Conservation (phyloP, 2,113 vertebrate species). For the Accipiter cooperii region DNA sequence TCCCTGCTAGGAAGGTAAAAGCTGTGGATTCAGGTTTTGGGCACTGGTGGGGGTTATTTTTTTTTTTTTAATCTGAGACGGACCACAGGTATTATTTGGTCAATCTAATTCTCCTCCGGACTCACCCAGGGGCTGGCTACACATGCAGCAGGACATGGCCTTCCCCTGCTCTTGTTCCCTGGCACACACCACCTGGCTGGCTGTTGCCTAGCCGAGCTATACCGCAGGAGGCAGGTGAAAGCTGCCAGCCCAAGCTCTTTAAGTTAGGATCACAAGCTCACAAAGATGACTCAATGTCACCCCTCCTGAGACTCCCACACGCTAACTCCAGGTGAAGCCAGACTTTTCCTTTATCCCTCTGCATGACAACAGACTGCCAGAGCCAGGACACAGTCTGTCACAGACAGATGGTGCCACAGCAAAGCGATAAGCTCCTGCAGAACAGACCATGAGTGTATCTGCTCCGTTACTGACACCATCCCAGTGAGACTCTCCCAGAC, state of each 20-base stretch:
- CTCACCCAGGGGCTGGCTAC: background rate
- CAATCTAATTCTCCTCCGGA: background rate
- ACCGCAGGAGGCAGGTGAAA: background rate
- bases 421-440: accelerated
- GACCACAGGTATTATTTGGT: background rate
- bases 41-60: too few species aligned
- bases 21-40: background rate
- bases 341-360: background rate
- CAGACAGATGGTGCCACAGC: background rate
- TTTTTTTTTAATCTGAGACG: background rate
- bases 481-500: accelerated
- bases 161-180: background rate
- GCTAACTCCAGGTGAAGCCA: background rate
- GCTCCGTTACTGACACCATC: too few species aligned
- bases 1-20: background rate
- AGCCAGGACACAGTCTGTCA: background rate
- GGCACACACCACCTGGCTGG: background rate
- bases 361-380: background rate
- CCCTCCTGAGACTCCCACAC: background rate
- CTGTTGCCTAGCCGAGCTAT: accelerated
- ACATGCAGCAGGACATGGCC: accelerated
- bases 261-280: background rate
- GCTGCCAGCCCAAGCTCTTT: background rate
- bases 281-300: background rate
- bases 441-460: accelerated